Evolutionary conservation across 2,113 vertebrate species (phyloP).

Genomic region (Monopterus albus): DNA sequence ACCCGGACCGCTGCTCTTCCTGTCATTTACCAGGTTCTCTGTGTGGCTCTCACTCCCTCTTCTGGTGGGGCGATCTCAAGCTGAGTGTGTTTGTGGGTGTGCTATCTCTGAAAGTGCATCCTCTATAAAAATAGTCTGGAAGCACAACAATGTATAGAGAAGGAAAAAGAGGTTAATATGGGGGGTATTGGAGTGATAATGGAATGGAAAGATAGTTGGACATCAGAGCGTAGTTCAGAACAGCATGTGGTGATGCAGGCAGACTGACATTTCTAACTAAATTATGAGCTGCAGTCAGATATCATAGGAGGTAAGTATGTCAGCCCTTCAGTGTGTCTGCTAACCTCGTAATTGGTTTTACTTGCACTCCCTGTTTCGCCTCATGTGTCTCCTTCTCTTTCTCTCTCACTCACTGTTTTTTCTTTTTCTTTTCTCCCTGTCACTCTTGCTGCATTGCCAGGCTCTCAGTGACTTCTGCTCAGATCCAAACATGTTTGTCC

Average conservation of each 20-base stretch:
- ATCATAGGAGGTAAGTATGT: slow-evolving; percentile 68
- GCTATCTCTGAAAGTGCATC: slow-evolving; percentile 4
- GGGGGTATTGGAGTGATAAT: background rate
- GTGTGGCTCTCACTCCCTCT: slow-evolving; percentile 72
- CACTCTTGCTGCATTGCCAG: slow-evolving; percentile 67
- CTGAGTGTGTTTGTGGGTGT: slow-evolving; percentile 12
- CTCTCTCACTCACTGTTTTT: slow-evolving; percentile 41
- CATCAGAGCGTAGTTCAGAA: background rate
- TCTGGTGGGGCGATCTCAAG: slow-evolving; percentile 57
- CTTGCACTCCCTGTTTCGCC: background rate
- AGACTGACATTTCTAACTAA: slow-evolving; percentile 54
- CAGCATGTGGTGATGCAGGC: slow-evolving; percentile 15
- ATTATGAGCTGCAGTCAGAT: slow-evolving; percentile 36
- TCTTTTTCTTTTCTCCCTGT: slow-evolving; percentile 9
- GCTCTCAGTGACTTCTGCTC: slow-evolving; percentile 93
- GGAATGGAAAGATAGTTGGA: slow-evolving; percentile 31
- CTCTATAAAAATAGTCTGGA: slow-evolving; percentile 4
- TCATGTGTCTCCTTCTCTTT: slow-evolving; percentile 21
- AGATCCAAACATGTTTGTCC: slow-evolving; percentile 86
- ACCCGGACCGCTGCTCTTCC: slow-evolving; percentile 16
- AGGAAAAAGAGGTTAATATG: slow-evolving; percentile 2
- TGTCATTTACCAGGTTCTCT: background rate
- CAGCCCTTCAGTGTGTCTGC: slow-evolving; percentile 74
- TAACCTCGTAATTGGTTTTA: slow-evolving; percentile 41
- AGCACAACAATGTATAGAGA: background rate